Conservation (phyloP, 1,140 invertebrate genomes). For the Andricus grossulariae region DNA sequence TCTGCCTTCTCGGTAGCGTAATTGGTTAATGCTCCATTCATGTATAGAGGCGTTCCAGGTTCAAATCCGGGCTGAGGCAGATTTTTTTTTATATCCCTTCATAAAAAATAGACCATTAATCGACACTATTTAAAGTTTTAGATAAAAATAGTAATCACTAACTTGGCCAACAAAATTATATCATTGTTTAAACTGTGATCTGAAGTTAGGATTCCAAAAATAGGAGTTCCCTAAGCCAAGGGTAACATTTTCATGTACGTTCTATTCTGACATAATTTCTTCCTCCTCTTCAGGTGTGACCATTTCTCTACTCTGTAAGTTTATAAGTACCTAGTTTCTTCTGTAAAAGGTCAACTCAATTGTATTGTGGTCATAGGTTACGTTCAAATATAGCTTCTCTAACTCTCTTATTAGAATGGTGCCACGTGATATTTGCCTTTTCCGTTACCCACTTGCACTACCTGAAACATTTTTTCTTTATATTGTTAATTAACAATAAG, state of each 20-base stretch:
- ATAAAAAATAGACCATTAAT: no score
- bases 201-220: background rate
- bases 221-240: background rate
- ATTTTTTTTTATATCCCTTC: no score
- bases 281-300: constrained; percentile 1
- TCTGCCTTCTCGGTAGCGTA: no score
- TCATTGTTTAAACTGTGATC: no score
- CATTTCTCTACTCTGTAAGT: constrained; percentile 3
- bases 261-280: background rate
- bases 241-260: background rate
- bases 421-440: constrained; percentile 53
- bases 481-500: no score
- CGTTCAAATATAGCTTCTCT: constrained; percentile 36
- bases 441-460: constrained; percentile 48
- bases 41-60: no score
- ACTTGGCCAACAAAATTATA: no score
- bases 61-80: no score
- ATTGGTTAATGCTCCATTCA: no score
- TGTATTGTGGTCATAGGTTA: constrained; percentile 11
- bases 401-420: constrained; percentile 39
- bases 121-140: no score
- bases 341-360: constrained; percentile 19
- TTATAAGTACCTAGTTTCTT: background rate
- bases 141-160: no score
- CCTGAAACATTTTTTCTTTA: constrained; percentile 39